A percentile compares a stretch with the other conserved stretches of the same genome.
Conservation (phyloP, 1,140 invertebrate species). For the Vollenhovia emeryi region DNA sequence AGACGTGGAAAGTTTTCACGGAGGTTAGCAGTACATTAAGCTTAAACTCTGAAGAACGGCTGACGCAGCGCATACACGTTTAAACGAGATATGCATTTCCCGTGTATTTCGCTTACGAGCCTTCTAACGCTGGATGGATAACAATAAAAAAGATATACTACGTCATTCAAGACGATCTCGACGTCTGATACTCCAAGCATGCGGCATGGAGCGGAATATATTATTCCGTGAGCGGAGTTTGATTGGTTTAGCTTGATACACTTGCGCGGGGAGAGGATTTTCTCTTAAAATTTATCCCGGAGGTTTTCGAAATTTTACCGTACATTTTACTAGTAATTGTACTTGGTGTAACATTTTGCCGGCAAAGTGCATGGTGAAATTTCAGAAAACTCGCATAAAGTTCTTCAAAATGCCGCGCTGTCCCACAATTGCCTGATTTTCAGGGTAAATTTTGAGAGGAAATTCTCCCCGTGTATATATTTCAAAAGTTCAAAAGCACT, state of each 20-base stretch:
- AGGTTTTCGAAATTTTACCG: too few relatives aligned
- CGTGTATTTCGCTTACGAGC: conserved; percentile 40
- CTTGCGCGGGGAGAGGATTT: too few relatives aligned
- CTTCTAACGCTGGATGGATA: conserved; percentile 20
- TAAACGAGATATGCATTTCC: conserved; percentile 51
- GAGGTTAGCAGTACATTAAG: conserved; percentile 60
- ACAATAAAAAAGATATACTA: conserved; percentile 46
- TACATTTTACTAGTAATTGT: too few relatives aligned
- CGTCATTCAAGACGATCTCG: conserved; percentile 37
- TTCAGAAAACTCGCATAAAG: too few relatives aligned
- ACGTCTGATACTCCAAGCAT: conserved; percentile 3
- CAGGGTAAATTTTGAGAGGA: too few relatives aligned
- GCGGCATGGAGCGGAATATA: conserved; percentile 1
- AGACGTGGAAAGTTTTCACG: conserved; percentile 55
- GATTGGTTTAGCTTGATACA: too few relatives aligned
- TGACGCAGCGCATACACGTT: conserved; percentile 40
- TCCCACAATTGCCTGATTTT: too few relatives aligned
- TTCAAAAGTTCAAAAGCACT: neutral
- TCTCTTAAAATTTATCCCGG: too few relatives aligned
- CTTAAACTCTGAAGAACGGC: conserved; percentile 56
- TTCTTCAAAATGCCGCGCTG: too few relatives aligned
- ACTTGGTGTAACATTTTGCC: too few relatives aligned
- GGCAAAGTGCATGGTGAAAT: too few relatives aligned
- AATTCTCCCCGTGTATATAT: too few relatives aligned
- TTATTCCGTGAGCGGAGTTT: conserved; percentile 4